Base-by-base conservation (phyloP, 2,113 vertebrate species). In the Ochotona princeps region DNA sequence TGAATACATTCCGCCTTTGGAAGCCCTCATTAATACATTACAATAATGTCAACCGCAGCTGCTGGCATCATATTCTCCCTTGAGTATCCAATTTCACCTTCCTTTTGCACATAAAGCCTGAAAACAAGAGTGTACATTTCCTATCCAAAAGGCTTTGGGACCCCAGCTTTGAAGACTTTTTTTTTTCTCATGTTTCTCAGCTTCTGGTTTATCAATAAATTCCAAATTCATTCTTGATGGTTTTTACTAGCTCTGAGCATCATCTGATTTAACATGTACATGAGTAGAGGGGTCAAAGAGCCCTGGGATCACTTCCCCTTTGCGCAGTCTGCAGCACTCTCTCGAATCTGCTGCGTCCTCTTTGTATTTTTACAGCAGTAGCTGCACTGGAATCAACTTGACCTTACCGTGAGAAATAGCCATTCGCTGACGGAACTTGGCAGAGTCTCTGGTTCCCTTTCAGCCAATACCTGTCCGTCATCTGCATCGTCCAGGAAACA, bases 341-440 rank as follows among this genome's bases (percentile, higher is more conserved):
- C 35, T 73, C 82, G 80, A 83, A 90, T 93, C 86, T 91, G 87
- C 66, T 20, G 28, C 79, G 79, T 86, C 94, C 91, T 70, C 86
- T 83, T 90, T 95, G 90, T 94, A 76, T 90, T 95, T 85, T 60
- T 80, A 94, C 95, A 96, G 85, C 92, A 93, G 92, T 94, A 92
- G 84, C 79, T 72, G 51, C 49, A 32, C 86, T 73, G 76, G 75
- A 95, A 82, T 87, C 84, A 94, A 95, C 57, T 94, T 95, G 96
- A 97, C 95, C 97, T 95, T 97, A 89, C 93, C 92, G 93, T 96
- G 96, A 97, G 97, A 97, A 97, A 96, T 84, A 92, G 87, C 94
- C 38, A 95, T 96, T 97, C 96, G 97, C 94, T 96, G 95, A 94
- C 72, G 94, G 80, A 96, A 94, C 93, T 96, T 97, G 97, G 96